A percentile compares a stretch with the other conserved stretches of the same genome.
Evolutionary conservation across 2,888 invertebrate genomes (phyloP).

Genomic region (Perizoma flavofasciatum): DNA sequence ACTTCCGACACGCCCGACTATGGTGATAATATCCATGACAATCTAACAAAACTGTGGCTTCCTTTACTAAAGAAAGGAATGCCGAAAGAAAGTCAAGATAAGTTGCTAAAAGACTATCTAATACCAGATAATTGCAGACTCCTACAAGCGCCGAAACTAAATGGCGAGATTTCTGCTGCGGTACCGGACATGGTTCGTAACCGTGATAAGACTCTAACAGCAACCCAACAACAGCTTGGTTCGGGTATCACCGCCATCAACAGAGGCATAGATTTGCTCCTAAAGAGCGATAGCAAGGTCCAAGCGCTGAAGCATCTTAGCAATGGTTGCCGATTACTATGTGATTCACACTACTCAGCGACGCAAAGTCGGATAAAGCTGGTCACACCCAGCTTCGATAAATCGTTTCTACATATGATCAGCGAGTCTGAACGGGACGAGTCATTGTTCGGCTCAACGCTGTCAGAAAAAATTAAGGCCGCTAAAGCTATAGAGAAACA

Average conservation of each 20-base stretch:
- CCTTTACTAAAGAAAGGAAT: neutral
- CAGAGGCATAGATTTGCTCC: no score
- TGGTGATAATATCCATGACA: neutral
- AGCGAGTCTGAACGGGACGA: no score
- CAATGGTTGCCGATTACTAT: conserved; percentile 9
- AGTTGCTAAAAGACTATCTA: conserved; percentile 19
- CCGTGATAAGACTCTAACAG: neutral
- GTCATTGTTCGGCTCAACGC: no score
- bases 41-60: neutral
- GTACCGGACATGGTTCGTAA: neutral
- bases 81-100: neutral
- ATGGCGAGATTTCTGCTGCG: conserved; percentile 32
- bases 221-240: no score
- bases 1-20: neutral
- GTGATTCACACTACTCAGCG: conserved; percentile 1
- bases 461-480: no score
- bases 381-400: neutral
- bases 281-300: conserved; percentile 1
- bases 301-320: conserved; percentile 8
- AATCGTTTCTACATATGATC: no score
- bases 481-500: no score
- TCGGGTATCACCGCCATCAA: no score
- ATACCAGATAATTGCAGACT: conserved; percentile 26
- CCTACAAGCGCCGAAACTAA: conserved; percentile 28
- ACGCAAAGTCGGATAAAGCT: conserved; percentile 5